Percentiles rank a stretch among this genome's conserved stretches.
Evolutionary conservation across 2,113 vertebrate genomes (phyloP).

Genomic region (Pholis gunnellus): DNA sequence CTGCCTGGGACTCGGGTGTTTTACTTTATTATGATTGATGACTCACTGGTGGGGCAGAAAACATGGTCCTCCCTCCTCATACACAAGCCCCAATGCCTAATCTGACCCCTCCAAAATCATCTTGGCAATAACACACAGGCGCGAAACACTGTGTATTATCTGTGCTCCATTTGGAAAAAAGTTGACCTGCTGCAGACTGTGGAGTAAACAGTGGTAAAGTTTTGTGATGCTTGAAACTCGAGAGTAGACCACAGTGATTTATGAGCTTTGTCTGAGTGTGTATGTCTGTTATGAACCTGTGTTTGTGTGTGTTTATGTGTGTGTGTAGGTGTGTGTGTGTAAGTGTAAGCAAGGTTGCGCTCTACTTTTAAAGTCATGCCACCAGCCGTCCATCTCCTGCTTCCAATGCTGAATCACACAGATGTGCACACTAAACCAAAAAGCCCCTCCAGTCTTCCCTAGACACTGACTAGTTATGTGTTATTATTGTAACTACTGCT

Average conservation of each 20-base stretch:
- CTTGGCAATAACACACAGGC: neutral
- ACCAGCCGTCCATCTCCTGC: slow-evolving; percentile 9
- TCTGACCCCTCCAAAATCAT: slow-evolving; percentile 20
- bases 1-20: neutral
- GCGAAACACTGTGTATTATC: neutral
- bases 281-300: slow-evolving; percentile 1
- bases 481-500: neutral
- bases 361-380: slow-evolving; percentile 34
- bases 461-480: neutral
- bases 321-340: neutral
- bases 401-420: slow-evolving; percentile 21
- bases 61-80: neutral
- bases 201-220: slow-evolving; percentile 47
- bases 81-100: neutral
- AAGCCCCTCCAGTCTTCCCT: neutral
- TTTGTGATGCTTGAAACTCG: slow-evolving; percentile 30
- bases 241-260: slow-evolving; percentile 58
- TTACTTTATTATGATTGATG: slow-evolving; percentile 18
- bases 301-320: neutral
- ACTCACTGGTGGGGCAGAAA: neutral
- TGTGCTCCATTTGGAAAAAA: slow-evolving; percentile 34
- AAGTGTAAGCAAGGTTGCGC: slow-evolving; percentile 19
- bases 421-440: neutral
- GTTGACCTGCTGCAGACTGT: slow-evolving; percentile 36
- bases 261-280: slow-evolving; percentile 46